A percentile compares a stretch with the other conserved stretches of the same genome.
Evolutionary conservation across 2,797 vertebrate species (phyloP).

Genomic region (Myripristis jacobus): DNA sequence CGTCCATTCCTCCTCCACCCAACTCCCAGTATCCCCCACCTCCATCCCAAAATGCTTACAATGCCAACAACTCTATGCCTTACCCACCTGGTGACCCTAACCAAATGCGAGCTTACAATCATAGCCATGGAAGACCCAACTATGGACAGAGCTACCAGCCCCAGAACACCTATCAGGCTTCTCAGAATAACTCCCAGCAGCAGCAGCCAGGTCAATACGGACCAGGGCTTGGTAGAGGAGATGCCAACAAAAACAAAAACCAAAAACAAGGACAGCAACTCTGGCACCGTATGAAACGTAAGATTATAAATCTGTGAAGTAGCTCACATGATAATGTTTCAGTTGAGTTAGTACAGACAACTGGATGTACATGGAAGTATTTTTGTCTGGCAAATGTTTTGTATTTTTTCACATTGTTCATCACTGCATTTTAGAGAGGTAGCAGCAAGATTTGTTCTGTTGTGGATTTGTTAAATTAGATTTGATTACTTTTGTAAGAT

Average conservation of each 20-base stretch:
- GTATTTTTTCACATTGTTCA: too few relatives aligned
- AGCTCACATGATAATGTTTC: background rate
- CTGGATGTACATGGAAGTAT: too few relatives aligned
- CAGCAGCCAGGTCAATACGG: slow-evolving; percentile 75
- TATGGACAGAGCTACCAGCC: slow-evolving; percentile 80
- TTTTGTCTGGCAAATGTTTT: too few relatives aligned
- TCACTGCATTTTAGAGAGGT: too few relatives aligned
- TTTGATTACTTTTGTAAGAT: too few relatives aligned
- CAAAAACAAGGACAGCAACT: slow-evolving; percentile 89
- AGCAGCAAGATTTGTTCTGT: too few relatives aligned
- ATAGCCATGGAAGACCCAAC: slow-evolving; percentile 76
- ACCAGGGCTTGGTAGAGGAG: slow-evolving; percentile 75
- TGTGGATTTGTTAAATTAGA: too few relatives aligned
- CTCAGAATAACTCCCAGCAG: slow-evolving; percentile 74
- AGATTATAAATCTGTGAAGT: slow-evolving; percentile 2
- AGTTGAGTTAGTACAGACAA: background rate
- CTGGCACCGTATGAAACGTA: slow-evolving; percentile 94
- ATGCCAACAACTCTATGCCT: slow-evolving; percentile 73
- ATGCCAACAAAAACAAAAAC: slow-evolving; percentile 82
- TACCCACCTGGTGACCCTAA: slow-evolving; percentile 78
- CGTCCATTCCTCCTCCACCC: slow-evolving; percentile 79
- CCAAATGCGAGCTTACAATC: slow-evolving; percentile 79
- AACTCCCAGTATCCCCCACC: slow-evolving; percentile 79
- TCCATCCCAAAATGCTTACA: slow-evolving; percentile 78
- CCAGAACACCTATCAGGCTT: slow-evolving; percentile 74